Evolutionary conservation across 2,888 invertebrate genomes (phyloP).

Genomic region (Dryococelus australis): DNA sequence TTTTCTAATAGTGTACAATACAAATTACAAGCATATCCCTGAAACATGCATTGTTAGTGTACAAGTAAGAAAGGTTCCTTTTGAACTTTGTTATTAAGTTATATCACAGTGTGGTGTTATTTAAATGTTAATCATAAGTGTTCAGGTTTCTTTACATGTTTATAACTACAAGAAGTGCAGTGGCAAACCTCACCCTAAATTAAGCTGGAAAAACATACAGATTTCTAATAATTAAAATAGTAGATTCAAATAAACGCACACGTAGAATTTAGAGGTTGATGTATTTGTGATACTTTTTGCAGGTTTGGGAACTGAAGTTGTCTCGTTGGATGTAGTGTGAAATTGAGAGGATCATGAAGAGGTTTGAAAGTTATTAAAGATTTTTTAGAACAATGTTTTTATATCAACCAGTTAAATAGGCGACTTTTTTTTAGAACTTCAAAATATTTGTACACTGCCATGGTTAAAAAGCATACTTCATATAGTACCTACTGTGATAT

Average conservation of each 20-base stretch:
- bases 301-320: slow-evolving; percentile 73
- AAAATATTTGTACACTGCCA: background rate
- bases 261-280: too few species aligned
- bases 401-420: too few species aligned
- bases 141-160: background rate
- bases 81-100: too few species aligned
- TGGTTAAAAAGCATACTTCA: background rate
- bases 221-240: too few species aligned
- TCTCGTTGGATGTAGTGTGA: slow-evolving; percentile 63
- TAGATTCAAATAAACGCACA: too few species aligned
- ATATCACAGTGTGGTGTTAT: too few species aligned
- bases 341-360: background rate
- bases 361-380: background rate
- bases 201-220: background rate
- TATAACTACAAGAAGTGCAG: background rate
- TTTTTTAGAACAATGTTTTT: background rate
- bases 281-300: slow-evolving; percentile 43
- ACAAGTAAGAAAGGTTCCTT: too few species aligned
- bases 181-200: background rate
- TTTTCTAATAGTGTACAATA: too few species aligned
- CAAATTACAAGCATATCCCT: too few species aligned
- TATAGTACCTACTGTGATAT: background rate
- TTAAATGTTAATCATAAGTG: background rate
- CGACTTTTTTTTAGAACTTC: background rate
- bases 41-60: too few species aligned